Base-by-base conservation (phyloP, 2,888 invertebrate species). In the Tetrapedia diversipes region DNA sequence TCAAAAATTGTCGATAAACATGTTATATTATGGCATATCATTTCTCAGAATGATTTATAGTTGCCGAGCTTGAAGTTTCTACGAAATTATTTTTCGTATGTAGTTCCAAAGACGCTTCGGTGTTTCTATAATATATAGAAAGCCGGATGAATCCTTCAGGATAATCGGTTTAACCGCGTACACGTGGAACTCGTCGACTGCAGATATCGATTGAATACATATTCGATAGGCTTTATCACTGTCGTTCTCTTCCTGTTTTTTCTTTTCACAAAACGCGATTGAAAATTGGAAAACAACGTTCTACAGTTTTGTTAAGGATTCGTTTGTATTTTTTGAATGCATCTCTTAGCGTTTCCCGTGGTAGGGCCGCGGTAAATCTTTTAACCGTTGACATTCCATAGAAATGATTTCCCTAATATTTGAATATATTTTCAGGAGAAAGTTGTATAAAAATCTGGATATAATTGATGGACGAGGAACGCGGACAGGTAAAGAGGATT, bases 391-490 rank as follows among this genome's bases (percentile, higher is more conserved):
- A 32, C 32, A 6, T 32, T 32, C 6, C 2, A 6, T 24, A 24
- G 51, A 29, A 53, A 53, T 53, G 16, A 2, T 11, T 53, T 6
- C 6, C 16, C 16, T 16, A 4, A 7, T n/a, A 27, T 51, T n/a
- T n/a, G 10, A 11, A 59, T 45, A 10, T 16, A 27, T 19, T 19
- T 3, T 11, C 8, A 14, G 10, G 0, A 19, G 16, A 29, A 22
- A 11, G 14, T 27, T 0, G n/a, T 11, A 34, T 19, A 54, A 41
- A 45, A 75, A 75, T 69, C 57, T 53, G 29, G 45, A 45, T 70
- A 71, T 82, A 82, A 80, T 80, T 71, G 81, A 81, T 82, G 65
- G 54, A 59, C 41, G 69, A 66, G 68, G 22, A 47, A 56, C 51
- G 56, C 49, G 56, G 57, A 22, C 69, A 45, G 60, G 45, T 68